Conservation (phyloP, 2,113 vertebrate species). For the Petrocephalus microphthalmus region DNA sequence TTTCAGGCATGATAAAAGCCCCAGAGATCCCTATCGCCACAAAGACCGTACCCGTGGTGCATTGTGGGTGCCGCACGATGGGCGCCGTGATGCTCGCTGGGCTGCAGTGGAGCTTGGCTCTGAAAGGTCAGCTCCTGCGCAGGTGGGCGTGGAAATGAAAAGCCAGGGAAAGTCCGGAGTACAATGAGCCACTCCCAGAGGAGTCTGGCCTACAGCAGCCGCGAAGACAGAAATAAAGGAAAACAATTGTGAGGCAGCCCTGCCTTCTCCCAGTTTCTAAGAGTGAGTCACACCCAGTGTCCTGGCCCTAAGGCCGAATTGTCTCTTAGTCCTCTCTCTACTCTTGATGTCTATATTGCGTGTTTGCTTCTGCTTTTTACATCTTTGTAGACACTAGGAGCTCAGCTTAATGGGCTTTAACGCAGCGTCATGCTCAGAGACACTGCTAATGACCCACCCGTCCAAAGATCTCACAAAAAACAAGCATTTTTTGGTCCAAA, state of each 20-base stretch:
- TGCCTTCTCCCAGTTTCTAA: background rate
- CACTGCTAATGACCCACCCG: background rate
- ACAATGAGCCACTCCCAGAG: background rate
- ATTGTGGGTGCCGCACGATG: background rate
- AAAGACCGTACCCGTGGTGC: background rate
- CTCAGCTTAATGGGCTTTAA: background rate
- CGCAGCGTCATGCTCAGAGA: background rate
- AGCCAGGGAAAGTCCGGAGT: background rate
- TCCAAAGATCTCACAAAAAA: background rate
- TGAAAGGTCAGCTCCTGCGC: constrained; percentile 15
- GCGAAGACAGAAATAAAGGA: background rate
- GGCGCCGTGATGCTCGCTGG: background rate
- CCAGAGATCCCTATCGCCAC: background rate
- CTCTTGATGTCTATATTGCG: background rate
- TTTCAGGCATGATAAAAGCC: background rate
- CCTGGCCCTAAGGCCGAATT: background rate
- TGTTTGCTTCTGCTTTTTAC: background rate
- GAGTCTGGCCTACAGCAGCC: background rate
- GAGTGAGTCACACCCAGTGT: background rate
- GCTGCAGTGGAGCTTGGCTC: background rate
- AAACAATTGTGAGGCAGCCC: background rate
- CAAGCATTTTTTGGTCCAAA: too few relatives aligned
- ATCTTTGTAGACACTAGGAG: background rate
- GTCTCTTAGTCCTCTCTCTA: background rate
- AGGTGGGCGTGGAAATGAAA: constrained; percentile 1